Base-by-base conservation (phyloP, 2,888 invertebrate genomes). In the Zygaena filipendulae region DNA sequence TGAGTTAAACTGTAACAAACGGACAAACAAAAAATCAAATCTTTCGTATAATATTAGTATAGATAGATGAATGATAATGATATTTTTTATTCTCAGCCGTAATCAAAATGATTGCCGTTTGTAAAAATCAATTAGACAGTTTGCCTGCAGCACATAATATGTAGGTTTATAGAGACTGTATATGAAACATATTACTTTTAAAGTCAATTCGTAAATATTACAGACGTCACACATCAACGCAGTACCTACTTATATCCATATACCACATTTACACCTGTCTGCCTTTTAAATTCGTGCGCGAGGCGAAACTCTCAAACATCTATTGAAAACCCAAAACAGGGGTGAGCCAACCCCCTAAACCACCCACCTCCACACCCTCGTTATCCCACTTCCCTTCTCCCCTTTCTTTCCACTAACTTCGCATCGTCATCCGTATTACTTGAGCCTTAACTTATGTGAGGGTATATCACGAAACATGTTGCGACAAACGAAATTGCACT, bases 321-420 rank as follows among this genome's bases (percentile, higher is more conserved):
- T 72, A 77, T 77, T 79, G 77, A 79, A 77, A 72, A 67, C 69
- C 77, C 77, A 59, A 77, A 79, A 75, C 77, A 69, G 74, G 71
- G 70, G 63, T 64, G 53, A 53, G 48, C 52, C 50, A 41, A 39
- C 49, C 45, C 50, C 51, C 45, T 11, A 7, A 4, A 4, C 16
- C 4, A 16, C 33, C 38, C n/a, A n/a, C n/a, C 41, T 39, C 45
- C 47, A 34, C 56, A 62, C 61, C 63, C 66, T 66, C 67, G 64
- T 66, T 66, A 66, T 61, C 59, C 57, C 56, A 59, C 59, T 56
- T 59, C 59, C 63, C 59, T 50, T 59, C 69, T 63, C 74, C 75
- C 75, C 68, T 72, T 77, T 77, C 75, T 77, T 77, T 72, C 74
- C 58, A 67, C 68, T 69, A 74, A 77, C 66, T 75, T 77, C 67